Evolutionary conservation across 2,797 vertebrate genomes (phyloP), one percentile per base, ranked within the genome.

Genomic region (Botia kubotai): DNA sequence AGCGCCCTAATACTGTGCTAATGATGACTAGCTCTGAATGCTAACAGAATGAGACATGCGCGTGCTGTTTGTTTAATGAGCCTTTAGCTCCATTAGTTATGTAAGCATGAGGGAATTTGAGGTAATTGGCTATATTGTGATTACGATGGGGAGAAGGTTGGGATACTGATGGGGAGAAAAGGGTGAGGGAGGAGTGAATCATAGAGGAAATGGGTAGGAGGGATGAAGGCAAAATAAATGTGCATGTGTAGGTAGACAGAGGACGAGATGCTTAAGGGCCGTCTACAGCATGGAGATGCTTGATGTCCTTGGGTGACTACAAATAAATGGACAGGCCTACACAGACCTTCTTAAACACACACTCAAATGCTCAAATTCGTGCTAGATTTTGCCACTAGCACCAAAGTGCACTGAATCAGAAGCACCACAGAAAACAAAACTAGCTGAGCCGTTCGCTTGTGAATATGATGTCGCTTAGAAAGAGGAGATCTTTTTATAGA

Each of bases 61-160:
- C 62, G 65, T 81, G 71, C 74, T 78, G 71, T 85, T 85, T 71
- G 82, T 66, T 67, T 72, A 80, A 80, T 53, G 48, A 81, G 72
- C 70, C 66, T 81, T 81, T 50, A 71, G 77, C 82, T 74, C 50
- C 55, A 77, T 75, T 75, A 79, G 77, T 83, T 74, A 65, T 75
- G 66, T 19, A 65, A 79, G 77, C 71, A 70, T 74, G 33, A 65
- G 72, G 66, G 77, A 65, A 75, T 74, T 62, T 11, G 2, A 74
- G 53, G 67, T 77, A 79, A 79, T 73, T 75, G 72, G 77, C 39
- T 67, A 68, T 75, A 58, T 58, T 75, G 53, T 39, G 63, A 75
- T 73, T 75, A 74, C 26, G 72, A 68, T 19, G 71, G 62, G 53
- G 39, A 74, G 39, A 80, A 80, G 62, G 62, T 74, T 80, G 50